phyloP scores from a whole-genome alignment of 1,140 invertebrate species.

The Triops longicaudatus region DNA sequence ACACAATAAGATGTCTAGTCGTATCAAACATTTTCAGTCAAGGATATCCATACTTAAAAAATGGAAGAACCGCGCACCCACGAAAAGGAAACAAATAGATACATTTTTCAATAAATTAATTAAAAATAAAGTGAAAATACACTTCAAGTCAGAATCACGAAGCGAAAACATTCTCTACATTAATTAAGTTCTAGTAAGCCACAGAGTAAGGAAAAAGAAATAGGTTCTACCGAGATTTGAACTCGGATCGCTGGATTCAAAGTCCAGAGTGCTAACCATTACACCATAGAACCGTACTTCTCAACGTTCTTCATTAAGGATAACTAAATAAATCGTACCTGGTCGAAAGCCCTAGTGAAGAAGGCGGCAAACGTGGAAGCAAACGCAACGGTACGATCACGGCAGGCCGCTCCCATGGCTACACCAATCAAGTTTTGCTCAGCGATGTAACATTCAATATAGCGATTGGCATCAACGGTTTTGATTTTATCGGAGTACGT shows the following conservation, averaged over 20 bases:
- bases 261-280: conserved; percentile 59
- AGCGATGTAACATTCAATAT: conserved; percentile 97
- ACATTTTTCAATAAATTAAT: conserved; percentile 21
- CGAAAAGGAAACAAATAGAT: too few species aligned
- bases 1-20: not conserved
- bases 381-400: conserved; percentile 82
- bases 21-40: not conserved
- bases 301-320: not conserved
- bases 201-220: conserved; percentile 21
- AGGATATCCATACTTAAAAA: not conserved
- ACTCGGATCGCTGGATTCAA: conserved; percentile 56
- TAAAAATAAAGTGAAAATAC: not conserved
- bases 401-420: conserved; percentile 82
- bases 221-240: conserved; percentile 50
- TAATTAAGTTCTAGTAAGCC: too few species aligned
- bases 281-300: conserved; percentile 42
- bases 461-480: conserved; percentile 58
- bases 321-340: conserved; percentile 45
- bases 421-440: conserved; percentile 97
- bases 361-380: conserved; percentile 96
- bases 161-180: too few species aligned
- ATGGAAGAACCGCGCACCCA: not conserved
- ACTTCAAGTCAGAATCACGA: too few species aligned
- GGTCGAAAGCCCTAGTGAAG: conserved; percentile 92
- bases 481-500: conserved; percentile 92